A percentile compares a stretch with the other conserved stretches of the same genome.
These are phyloP conservation scores for Aleadryas rufinucha DNA, from an alignment of 2,113 vertebrate species.

Conservation along the genomic window DNA sequence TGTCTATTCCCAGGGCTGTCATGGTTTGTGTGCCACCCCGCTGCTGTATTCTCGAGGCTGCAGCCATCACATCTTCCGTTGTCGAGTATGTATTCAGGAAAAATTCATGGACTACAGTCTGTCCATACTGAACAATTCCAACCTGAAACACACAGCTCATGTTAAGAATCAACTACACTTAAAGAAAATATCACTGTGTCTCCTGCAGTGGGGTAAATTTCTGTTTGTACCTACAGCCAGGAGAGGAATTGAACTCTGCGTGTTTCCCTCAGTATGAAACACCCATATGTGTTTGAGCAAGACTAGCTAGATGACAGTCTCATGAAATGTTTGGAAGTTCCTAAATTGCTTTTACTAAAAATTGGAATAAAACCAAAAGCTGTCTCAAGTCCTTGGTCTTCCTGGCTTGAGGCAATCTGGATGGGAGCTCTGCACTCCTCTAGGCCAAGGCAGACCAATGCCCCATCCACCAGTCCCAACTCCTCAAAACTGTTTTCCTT, in stretches of 20 bases:
- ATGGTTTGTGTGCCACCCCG: conserved; percentile 85
- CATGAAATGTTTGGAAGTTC: neutral
- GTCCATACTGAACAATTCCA: conserved; percentile 92
- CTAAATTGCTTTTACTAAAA: neutral
- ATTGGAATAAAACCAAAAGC: neutral
- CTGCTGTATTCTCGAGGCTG: conserved; percentile 78
- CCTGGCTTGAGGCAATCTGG: neutral
- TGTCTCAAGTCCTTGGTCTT: neutral
- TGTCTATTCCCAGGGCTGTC: conserved; percentile 91
- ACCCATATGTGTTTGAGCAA: neutral
- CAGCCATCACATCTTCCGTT: conserved; percentile 73
- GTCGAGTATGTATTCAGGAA: conserved; percentile 87
- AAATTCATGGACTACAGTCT: conserved; percentile 87
- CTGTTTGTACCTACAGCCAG: neutral
- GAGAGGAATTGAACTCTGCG: neutral
- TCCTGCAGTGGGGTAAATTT: neutral
- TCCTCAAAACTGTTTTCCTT: neutral
- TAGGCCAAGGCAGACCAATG: neutral
- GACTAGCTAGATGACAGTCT: neutral
- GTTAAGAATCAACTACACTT: neutral
- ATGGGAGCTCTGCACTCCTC: neutral
- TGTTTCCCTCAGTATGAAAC: neutral
- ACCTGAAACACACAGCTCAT: conserved; percentile 77
- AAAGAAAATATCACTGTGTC: neutral
- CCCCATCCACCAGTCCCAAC: neutral